These are phyloP conservation scores for Pachycephala philippinensis DNA, from an alignment of 2,113 vertebrate genomes.

Conservation along the genomic window DNA sequence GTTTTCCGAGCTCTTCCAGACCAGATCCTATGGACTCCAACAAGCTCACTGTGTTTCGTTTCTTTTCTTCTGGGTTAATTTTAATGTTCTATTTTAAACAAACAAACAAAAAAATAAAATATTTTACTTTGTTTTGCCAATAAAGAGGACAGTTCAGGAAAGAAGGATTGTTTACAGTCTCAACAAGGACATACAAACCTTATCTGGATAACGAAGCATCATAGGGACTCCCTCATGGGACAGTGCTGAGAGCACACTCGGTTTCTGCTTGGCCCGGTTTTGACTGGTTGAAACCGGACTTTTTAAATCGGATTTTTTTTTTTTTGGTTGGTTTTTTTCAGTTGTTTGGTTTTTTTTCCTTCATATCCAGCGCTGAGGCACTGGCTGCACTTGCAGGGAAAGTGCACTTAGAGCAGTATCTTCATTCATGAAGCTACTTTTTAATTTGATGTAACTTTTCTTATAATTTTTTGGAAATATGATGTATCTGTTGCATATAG, in stretches of 20 bases:
- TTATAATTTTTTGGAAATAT: constrained; percentile 68
- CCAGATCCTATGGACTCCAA: constrained; percentile 81
- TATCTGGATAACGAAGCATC: constrained; percentile 66
- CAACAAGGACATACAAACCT: constrained; percentile 82
- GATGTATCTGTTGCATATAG: constrained; percentile 76
- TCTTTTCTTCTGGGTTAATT: constrained; percentile 79
- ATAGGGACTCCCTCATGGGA: constrained; percentile 75
- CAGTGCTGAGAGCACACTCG: constrained; percentile 58
- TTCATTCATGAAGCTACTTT: constrained; percentile 85
- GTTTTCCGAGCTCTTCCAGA: constrained; percentile 77
- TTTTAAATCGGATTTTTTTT: constrained; percentile 75
- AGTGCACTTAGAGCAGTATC: constrained; percentile 85
- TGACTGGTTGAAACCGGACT: constrained; percentile 84
- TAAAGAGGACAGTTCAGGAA: constrained; percentile 79
- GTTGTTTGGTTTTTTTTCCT: constrained; percentile 54
- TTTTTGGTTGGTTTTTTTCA: constrained; percentile 18
- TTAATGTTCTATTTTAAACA: constrained; percentile 77
- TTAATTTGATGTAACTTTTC: constrained; percentile 86
- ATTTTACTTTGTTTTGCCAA: constrained; percentile 79
- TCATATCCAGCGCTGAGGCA: constrained; percentile 77
- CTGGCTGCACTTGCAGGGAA: constrained; percentile 90
- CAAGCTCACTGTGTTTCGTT: constrained; percentile 80
- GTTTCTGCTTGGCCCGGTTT: constrained; percentile 77
- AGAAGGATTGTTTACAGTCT: constrained; percentile 91
- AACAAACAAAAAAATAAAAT: constrained; percentile 58